Evolutionary conservation across 2,113 vertebrate species (phyloP).

Genomic region (Gobio gobio): DNA sequence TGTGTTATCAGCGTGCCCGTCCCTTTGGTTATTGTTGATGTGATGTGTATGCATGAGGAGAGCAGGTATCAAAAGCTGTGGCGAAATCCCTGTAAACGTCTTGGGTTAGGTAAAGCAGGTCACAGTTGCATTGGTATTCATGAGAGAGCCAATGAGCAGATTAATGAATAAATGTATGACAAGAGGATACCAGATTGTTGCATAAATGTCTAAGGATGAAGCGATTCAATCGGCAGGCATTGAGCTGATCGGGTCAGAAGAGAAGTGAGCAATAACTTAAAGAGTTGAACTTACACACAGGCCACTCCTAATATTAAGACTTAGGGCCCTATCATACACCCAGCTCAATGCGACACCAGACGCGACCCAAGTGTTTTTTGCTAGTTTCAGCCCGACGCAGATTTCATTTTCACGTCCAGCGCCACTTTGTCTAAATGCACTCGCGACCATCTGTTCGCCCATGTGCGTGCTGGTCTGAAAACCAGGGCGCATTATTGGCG

Average conservation of each 20-base stretch:
- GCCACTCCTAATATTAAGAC: neutral
- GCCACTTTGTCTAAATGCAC: too few species aligned
- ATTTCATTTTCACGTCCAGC: too few species aligned
- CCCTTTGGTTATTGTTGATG: slow-evolving; percentile 50
- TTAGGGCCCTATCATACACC: too few species aligned
- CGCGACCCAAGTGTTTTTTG: too few species aligned
- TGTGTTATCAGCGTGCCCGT: slow-evolving; percentile 31
- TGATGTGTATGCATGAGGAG: slow-evolving; percentile 71
- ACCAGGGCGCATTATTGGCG: too few species aligned
- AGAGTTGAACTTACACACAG: neutral
- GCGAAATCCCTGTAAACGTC: slow-evolving; percentile 60
- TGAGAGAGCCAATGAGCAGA: slow-evolving; percentile 71
- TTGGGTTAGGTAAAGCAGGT: slow-evolving; percentile 68
- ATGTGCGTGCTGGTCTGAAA: too few species aligned
- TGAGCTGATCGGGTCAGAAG: slow-evolving; percentile 51
- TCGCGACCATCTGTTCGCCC: too few species aligned
- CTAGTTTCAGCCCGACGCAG: too few species aligned
- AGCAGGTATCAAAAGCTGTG: slow-evolving; percentile 62
- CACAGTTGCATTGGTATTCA: slow-evolving; percentile 73
- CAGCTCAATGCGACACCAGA: too few species aligned
- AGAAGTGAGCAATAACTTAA: slow-evolving; percentile 44
- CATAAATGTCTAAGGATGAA: slow-evolving; percentile 73
- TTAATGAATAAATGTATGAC: slow-evolving; percentile 77
- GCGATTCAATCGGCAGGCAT: slow-evolving; percentile 60
- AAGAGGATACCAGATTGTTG: slow-evolving; percentile 68